A percentile compares a stretch with the other conserved stretches of the same genome.
phyloP scores from a whole-genome alignment of 2,113 vertebrate genomes.

The Oriolus oriolus region DNA sequence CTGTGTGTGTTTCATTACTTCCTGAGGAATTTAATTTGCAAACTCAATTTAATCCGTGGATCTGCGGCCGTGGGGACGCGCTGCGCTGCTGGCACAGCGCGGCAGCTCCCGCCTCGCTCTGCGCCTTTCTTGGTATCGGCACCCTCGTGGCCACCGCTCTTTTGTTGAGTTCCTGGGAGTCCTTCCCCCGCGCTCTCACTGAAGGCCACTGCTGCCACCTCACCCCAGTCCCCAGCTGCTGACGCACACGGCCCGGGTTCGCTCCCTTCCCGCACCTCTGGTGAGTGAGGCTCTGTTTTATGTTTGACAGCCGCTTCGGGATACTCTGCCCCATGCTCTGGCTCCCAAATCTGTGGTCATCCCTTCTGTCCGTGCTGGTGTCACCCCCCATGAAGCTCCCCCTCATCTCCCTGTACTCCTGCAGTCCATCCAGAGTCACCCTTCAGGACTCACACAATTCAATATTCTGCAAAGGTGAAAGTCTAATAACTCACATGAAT shows the following conservation, averaged over 20 bases:
- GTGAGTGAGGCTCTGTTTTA: rapidly evolving
- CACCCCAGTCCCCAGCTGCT: neutral
- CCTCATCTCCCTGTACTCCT: neutral
- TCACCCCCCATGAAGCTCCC: neutral
- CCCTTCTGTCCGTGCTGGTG: neutral
- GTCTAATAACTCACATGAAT: neutral
- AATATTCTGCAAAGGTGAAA: neutral
- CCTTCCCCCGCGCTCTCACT: neutral
- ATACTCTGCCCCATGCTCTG: rapidly evolving
- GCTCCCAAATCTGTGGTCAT: neutral
- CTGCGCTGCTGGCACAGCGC: neutral
- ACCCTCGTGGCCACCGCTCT: rapidly evolving
- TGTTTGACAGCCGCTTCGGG: neutral
- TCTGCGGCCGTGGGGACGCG: neutral
- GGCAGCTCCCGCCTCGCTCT: neutral
- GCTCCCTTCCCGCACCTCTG: neutral
- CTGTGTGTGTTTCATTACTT: neutral
- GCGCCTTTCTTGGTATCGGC: rapidly evolving
- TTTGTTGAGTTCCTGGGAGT: neutral
- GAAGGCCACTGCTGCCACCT: neutral
- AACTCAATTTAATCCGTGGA: neutral
- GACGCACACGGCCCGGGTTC: rapidly evolving
- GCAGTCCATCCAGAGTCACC: neutral
- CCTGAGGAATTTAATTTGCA: neutral
- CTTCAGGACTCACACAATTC: neutral